phyloP scores from a whole-genome alignment of 2,113 vertebrate species.

The Muntiacus reevesi region DNA sequence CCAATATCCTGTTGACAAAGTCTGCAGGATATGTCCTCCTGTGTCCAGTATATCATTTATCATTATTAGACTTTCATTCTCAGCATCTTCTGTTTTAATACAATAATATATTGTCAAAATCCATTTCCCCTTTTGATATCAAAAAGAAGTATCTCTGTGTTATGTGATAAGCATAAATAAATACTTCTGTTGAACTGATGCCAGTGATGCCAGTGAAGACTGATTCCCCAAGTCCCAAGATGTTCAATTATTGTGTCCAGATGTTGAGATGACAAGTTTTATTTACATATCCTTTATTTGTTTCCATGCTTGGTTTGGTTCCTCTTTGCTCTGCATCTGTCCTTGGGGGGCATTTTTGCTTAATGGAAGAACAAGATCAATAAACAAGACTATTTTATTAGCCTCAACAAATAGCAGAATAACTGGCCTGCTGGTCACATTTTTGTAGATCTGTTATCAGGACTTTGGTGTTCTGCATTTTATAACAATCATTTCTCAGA shows the following conservation, averaged over 20 bases:
- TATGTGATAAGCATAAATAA: conserved; percentile 27
- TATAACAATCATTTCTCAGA: neutral
- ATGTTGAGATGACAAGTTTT: conserved; percentile 52
- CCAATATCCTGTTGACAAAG: neutral
- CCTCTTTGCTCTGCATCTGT: conserved; percentile 47
- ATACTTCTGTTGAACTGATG: neutral
- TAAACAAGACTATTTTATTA: conserved; percentile 48
- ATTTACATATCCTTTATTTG: conserved; percentile 59
- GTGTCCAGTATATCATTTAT: neutral
- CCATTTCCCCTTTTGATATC: neutral
- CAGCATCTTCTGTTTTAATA: neutral
- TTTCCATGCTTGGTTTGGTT: conserved; percentile 25
- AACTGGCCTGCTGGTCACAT: neutral
- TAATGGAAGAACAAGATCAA: conserved; percentile 48
- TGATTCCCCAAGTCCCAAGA: neutral
- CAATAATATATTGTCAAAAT: neutral
- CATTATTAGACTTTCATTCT: conserved; percentile 10
- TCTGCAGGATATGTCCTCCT: neutral
- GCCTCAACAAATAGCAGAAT: conserved; percentile 15
- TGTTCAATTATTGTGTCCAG: conserved; percentile 55
- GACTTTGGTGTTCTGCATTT: neutral
- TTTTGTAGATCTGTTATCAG: conserved; percentile 4
- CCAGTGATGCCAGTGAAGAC: neutral
- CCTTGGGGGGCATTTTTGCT: conserved; percentile 42
- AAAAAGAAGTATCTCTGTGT: neutral